phyloP scores from a whole-genome alignment of 2,888 invertebrate species.

The Meloe dianella region DNA sequence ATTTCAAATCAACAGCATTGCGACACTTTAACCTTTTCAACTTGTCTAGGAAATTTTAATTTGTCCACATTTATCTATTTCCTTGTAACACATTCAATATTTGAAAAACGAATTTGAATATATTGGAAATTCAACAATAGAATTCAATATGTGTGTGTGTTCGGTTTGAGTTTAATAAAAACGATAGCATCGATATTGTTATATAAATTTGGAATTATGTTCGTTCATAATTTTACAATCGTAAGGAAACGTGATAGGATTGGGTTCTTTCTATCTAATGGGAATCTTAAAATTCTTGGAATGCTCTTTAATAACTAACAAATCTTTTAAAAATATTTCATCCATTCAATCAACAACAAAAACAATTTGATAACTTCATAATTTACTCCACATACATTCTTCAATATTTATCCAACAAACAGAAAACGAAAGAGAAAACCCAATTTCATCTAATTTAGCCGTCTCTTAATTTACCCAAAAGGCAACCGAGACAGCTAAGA shows the following conservation, averaged over 20 bases:
- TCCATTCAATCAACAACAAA: not conserved
- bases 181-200: no score
- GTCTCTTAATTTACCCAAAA: not conserved
- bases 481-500: not conserved
- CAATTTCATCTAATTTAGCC: not conserved
- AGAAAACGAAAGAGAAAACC: not conserved
- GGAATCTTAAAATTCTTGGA: not conserved
- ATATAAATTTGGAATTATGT: no score
- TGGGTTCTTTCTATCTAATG: not conserved
- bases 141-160: no score
- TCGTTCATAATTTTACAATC: no score
- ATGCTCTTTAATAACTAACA: not conserved
- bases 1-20: constrained; percentile 38
- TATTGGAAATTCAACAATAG: not conserved
- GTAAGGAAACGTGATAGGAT: no score
- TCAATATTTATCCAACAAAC: not conserved
- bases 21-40: constrained; percentile 22
- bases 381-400: not conserved
- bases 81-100: no score
- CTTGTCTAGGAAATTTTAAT: not conserved
- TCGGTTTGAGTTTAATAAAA: not conserved
- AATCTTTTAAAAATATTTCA: not conserved
- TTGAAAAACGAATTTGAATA: not conserved
- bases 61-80: not conserved
- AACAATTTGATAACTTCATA: not conserved